These are phyloP conservation scores for Scaptomyza polygonia DNA, from an alignment of 2,888 invertebrate genomes.

Conservation along the genomic window DNA sequence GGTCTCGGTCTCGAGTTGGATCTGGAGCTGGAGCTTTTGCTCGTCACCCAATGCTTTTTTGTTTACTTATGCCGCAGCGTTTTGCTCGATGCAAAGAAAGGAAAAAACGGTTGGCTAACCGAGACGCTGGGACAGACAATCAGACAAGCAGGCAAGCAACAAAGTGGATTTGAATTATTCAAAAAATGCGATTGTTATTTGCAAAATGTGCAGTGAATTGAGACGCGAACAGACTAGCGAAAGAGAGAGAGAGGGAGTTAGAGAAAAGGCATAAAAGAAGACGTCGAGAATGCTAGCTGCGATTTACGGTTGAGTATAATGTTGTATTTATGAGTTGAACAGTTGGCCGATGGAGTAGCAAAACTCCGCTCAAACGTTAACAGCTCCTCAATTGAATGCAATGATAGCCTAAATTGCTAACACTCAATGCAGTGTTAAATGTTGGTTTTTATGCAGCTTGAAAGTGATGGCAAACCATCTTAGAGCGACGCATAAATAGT, in stretches of 20 bases:
- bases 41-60: conserved; percentile 32
- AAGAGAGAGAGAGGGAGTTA: conserved; percentile 26
- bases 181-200: conserved; percentile 80
- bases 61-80: conserved; percentile 63
- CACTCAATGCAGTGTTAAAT: conserved; percentile 33
- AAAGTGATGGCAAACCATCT: conserved; percentile 4
- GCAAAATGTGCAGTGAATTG: conserved; percentile 80
- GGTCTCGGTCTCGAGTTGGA: conserved; percentile 2
- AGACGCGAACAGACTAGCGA: conserved; percentile 71
- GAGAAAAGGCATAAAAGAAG: conserved; percentile 17
- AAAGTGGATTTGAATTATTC: conserved; percentile 79
- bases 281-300: conserved; percentile 63
- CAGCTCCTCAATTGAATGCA: conserved; percentile 30
- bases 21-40: neutral
- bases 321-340: conserved; percentile 75
- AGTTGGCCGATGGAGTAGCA: conserved; percentile 35
- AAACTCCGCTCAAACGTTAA: neutral
- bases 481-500: conserved; percentile 17
- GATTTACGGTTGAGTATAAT: conserved; percentile 66
- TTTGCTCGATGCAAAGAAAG: conserved; percentile 48
- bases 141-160: conserved; percentile 51
- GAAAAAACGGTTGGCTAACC: conserved; percentile 39
- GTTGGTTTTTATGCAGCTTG: conserved; percentile 30
- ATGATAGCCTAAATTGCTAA: conserved; percentile 42
- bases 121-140: conserved; percentile 25